These are phyloP conservation scores for Drosophila bunnanda DNA, from an alignment of 2,888 invertebrate species.

Conservation along the genomic window DNA sequence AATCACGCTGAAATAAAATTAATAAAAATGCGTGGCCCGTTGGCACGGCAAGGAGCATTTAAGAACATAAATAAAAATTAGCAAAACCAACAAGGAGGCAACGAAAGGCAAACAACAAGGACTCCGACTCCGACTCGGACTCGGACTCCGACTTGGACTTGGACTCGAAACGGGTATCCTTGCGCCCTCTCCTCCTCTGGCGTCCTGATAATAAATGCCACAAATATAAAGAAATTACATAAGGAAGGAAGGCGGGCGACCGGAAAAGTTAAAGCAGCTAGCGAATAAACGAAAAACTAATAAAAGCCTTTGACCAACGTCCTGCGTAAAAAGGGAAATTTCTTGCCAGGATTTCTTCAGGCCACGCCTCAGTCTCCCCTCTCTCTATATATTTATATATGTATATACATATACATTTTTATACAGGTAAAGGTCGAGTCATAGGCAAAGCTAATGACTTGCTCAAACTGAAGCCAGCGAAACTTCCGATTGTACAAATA, in stretches of 20 bases:
- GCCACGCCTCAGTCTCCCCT: not conserved
- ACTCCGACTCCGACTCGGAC: conserved; percentile 35
- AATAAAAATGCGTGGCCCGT: conserved; percentile 80
- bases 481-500: conserved; percentile 75
- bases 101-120: conserved; percentile 50
- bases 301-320: conserved; percentile 75
- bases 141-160: conserved; percentile 19
- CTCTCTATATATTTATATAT: not conserved
- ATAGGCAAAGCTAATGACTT: conserved; percentile 46
- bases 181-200: not conserved
- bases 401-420: not conserved
- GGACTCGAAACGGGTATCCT: no score
- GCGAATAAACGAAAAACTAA: conserved; percentile 80
- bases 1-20: conserved; percentile 82
- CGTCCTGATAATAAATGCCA: conserved; percentile 70
- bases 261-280: conserved; percentile 75
- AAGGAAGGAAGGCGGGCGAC: conserved; percentile 39
- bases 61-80: conserved; percentile 82
- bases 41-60: conserved; percentile 75
- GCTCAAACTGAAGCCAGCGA: conserved; percentile 73
- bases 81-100: conserved; percentile 73
- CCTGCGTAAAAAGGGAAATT: conserved; percentile 2
- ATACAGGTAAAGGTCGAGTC: conserved; percentile 8
- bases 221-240: conserved; percentile 81
- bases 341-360: conserved; percentile 8